Percentiles rank a stretch among this genome's conserved stretches.
These are phyloP conservation scores for Schizotus pectinicornis DNA, from an alignment of 2,888 invertebrate species.

Conservation along the genomic window DNA sequence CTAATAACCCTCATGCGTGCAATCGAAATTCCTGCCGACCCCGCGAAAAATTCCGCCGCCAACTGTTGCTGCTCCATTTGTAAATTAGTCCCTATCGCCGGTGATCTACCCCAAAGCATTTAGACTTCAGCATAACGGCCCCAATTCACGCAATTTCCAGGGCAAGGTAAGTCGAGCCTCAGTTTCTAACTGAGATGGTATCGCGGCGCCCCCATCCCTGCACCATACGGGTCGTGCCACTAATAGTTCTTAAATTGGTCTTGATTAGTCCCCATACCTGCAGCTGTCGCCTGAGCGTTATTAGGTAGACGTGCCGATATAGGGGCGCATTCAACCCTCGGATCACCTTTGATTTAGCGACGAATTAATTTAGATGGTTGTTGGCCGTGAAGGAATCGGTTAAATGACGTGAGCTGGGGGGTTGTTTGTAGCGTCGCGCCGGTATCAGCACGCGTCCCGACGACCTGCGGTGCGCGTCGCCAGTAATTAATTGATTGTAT, in stretches of 20 bases:
- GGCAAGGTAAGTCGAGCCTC: slow-evolving; percentile 7
- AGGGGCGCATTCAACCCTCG: slow-evolving; percentile 41
- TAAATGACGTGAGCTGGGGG: slow-evolving; percentile 20
- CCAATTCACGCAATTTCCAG: slow-evolving; percentile 23
- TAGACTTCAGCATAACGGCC: slow-evolving; percentile 12
- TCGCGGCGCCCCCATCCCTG: slow-evolving; percentile 51
- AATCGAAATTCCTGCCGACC: too few species aligned
- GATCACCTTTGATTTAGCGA: not conserved
- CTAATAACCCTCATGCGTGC: too few species aligned
- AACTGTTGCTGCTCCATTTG: slow-evolving; percentile 41
- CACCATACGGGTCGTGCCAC: slow-evolving; percentile 48
- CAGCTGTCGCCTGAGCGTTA: slow-evolving; percentile 52
- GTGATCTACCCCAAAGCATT: slow-evolving; percentile 37
- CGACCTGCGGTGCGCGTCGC: slow-evolving; percentile 56
- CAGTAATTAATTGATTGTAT: slow-evolving; percentile 61
- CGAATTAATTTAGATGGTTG: not conserved
- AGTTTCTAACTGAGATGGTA: slow-evolving; percentile 37
- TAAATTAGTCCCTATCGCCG: slow-evolving; percentile 40
- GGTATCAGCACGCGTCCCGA: slow-evolving; percentile 48
- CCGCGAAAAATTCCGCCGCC: not conserved
- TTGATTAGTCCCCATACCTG: slow-evolving; percentile 59
- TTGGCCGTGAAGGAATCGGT: slow-evolving; percentile 19
- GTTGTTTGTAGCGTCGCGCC: slow-evolving; percentile 30
- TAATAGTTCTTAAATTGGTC: slow-evolving; percentile 59
- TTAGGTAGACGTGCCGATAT: slow-evolving; percentile 42